Conservation (phyloP, 2,888 invertebrate genomes). For the Coenonympha arcania region DNA sequence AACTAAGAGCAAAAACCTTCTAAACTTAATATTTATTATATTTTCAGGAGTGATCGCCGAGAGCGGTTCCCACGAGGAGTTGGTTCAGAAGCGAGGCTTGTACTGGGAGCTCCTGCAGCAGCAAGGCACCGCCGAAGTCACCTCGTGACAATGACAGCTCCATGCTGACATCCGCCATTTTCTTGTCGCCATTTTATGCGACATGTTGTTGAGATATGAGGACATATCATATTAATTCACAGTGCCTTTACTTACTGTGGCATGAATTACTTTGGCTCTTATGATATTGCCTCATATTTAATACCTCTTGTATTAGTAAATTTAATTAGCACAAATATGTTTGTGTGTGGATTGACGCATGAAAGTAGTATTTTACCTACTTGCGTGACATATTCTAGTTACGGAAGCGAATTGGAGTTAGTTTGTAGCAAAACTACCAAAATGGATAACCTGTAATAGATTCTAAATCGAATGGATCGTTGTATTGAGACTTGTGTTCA, state of each 20-base stretch:
- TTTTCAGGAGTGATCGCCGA: conserved; percentile 54
- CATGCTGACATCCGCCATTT: not conserved
- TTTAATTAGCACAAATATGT: not conserved
- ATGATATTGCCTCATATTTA: not conserved
- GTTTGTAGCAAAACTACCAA: too few species aligned
- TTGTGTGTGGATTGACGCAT: not conserved
- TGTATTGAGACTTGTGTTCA: too few species aligned
- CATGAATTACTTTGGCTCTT: not conserved
- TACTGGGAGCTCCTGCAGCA: conserved; percentile 58
- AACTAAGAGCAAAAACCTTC: not conserved
- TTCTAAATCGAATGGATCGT: too few species aligned
- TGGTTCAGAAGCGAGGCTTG: conserved; percentile 47
- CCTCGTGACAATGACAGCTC: conserved; percentile 12
- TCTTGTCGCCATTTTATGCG: not conserved
- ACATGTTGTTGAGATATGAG: not conserved
- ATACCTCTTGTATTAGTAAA: conserved; percentile 2
- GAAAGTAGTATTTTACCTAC: not conserved
- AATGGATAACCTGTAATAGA: too few species aligned
- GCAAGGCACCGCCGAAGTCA: conserved; percentile 40
- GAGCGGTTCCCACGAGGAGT: conserved; percentile 54
- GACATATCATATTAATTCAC: not conserved
- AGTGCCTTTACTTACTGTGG: not conserved
- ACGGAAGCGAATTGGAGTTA: too few species aligned
- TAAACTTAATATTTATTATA: not conserved
- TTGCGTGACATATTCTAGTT: too few species aligned